Percentiles rank a stretch among this genome's conserved stretches.
Conservation (phyloP, 2,113 vertebrate genomes). For the Phaethon lepturus region DNA sequence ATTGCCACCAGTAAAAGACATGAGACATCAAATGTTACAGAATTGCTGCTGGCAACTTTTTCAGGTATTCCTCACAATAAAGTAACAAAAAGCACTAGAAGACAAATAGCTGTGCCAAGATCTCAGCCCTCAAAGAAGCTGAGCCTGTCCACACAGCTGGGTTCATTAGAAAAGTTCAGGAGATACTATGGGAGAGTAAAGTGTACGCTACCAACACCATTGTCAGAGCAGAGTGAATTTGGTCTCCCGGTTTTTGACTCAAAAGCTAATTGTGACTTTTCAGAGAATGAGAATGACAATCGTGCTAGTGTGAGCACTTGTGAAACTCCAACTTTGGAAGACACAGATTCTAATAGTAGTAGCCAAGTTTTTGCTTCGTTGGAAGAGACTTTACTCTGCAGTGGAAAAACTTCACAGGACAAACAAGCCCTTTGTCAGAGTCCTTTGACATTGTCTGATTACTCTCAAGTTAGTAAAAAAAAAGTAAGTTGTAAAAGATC, state of each 20-base stretch:
- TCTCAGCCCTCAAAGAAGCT: constrained; percentile 59
- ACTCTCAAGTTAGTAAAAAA: constrained; percentile 43
- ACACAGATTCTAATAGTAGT: neutral
- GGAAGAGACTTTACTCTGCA: constrained; percentile 30
- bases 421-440: constrained; percentile 10
- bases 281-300: neutral
- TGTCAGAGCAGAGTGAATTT: neutral
- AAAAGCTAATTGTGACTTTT: constrained; percentile 1
- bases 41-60: neutral
- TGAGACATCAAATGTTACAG: neutral
- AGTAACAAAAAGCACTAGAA: neutral
- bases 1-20: neutral
- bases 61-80: neutral
- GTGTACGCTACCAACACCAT: neutral
- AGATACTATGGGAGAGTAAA: constrained; percentile 78
- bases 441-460: constrained; percentile 28
- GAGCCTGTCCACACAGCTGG: constrained; percentile 71
- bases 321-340: neutral
- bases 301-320: neutral
- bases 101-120: constrained; percentile 36
- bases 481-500: neutral
- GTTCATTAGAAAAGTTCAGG: constrained; percentile 91
- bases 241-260: neutral
- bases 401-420: constrained; percentile 9
- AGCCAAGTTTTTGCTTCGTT: neutral